phyloP scores from a whole-genome alignment of 92 coral and sea anemone species.

The Epizoanthus scotinus region DNA sequence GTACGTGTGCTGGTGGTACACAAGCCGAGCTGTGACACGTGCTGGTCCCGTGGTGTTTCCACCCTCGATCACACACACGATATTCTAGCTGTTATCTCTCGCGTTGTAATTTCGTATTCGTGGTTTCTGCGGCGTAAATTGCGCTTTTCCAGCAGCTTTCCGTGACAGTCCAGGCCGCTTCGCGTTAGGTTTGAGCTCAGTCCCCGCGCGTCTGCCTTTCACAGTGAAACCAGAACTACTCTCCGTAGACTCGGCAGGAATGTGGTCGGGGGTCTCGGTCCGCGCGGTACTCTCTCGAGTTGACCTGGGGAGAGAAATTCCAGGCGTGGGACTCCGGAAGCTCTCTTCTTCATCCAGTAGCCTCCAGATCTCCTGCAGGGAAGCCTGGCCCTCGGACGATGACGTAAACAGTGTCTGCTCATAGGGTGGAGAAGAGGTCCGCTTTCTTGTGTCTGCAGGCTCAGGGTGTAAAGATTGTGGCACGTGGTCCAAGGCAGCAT shows the following conservation, averaged over 20 bases:
- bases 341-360: slow-evolving; percentile 94
- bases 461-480: slow-evolving; percentile 36
- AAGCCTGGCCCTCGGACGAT: slow-evolving; percentile 93
- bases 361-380: slow-evolving; percentile 96
- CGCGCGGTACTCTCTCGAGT: slow-evolving; percentile 27
- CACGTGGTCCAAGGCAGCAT: slow-evolving; percentile 31
- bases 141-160: slow-evolving; percentile 87
- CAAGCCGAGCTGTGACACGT: no score
- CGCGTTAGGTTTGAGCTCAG: slow-evolving; percentile 52
- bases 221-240: slow-evolving; percentile 77
- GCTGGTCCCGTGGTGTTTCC: not conserved
- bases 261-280: slow-evolving; percentile 62
- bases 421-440: slow-evolving; percentile 54
- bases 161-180: slow-evolving; percentile 72
- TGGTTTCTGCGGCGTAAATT: slow-evolving; percentile 58
- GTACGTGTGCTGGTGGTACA: no score
- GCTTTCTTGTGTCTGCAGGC: slow-evolving; percentile 55
- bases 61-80: not conserved
- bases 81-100: slow-evolving; percentile 52
- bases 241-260: slow-evolving; percentile 59
- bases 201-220: slow-evolving; percentile 71
- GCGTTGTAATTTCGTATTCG: slow-evolving; percentile 87
- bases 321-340: slow-evolving; percentile 79
- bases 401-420: slow-evolving; percentile 81
- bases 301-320: slow-evolving; percentile 45